Evolutionary conservation across 2,113 vertebrate species (phyloP).

Genomic region (Alethe castanea): DNA sequence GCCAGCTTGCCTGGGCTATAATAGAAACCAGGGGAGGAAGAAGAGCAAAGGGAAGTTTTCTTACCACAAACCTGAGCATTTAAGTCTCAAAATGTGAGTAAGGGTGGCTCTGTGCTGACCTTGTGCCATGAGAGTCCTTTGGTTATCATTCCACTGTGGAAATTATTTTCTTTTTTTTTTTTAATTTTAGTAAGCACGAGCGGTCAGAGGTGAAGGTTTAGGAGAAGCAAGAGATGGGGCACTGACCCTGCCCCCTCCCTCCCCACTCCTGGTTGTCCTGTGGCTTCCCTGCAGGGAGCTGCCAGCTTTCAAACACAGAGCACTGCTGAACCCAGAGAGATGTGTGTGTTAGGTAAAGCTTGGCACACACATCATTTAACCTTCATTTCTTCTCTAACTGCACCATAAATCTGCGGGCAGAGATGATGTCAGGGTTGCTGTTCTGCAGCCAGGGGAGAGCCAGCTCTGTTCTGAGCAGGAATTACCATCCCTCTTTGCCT

Average conservation of each 20-base stretch:
- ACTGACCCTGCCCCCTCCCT: neutral
- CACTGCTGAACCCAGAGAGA: neutral
- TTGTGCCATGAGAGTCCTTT: fast-evolving
- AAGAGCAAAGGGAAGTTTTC: neutral
- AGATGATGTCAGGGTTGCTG: neutral
- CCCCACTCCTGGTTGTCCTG: fast-evolving
- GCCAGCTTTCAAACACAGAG: neutral
- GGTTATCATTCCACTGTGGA: neutral
- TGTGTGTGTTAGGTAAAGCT: neutral
- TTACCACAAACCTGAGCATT: neutral
- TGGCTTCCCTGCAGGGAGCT: neutral
- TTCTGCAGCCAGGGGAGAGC: neutral
- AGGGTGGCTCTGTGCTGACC: neutral
- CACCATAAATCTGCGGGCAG: neutral
- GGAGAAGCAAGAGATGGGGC: neutral
- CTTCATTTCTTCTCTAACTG: neutral
- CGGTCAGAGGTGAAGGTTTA: neutral
- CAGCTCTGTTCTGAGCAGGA: neutral
- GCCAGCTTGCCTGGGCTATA: neutral
- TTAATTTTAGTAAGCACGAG: neutral
- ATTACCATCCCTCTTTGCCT: neutral
- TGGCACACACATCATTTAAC: neutral
- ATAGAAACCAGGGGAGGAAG: neutral
- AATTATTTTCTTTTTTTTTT: neutral
- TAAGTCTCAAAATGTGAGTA: neutral